These are phyloP conservation scores for Latheticus oryzae DNA, from an alignment of 2,888 invertebrate species.

Conservation along the genomic window DNA sequence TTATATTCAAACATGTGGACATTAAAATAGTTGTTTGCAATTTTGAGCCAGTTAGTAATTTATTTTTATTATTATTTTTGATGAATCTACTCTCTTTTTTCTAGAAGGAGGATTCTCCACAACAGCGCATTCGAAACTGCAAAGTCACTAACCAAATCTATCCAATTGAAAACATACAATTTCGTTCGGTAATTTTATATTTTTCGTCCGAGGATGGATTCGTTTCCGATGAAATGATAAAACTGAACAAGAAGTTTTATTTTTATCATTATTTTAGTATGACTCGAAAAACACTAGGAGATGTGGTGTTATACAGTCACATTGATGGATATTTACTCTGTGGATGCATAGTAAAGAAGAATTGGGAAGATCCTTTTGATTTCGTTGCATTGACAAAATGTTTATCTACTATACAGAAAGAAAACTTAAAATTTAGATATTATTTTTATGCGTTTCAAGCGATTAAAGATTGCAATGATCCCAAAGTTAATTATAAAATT, in stretches of 20 bases:
- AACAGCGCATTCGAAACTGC: slow-evolving; percentile 44
- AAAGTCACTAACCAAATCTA: slow-evolving; percentile 48
- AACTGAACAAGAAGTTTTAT: slow-evolving; percentile 55
- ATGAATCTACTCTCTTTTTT: too few species aligned
- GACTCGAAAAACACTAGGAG: slow-evolving; percentile 50
- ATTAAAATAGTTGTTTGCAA: slow-evolving; percentile 69
- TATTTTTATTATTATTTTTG: too few species aligned
- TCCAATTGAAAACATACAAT: slow-evolving; percentile 54
- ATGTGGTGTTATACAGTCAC: slow-evolving; percentile 48
- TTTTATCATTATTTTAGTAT: slow-evolving; percentile 51
- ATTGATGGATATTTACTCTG: slow-evolving; percentile 49
- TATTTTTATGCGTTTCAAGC: slow-evolving; percentile 26
- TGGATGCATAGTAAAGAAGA: slow-evolving; percentile 53
- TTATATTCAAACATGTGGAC: slow-evolving; percentile 67
- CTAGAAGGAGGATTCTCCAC: slow-evolving; percentile 15
- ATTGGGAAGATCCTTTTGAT: slow-evolving; percentile 40
- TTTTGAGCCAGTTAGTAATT: slow-evolving; percentile 60
- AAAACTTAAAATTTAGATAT: slow-evolving; percentile 12
- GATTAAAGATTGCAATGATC: slow-evolving; percentile 7
- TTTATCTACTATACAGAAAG: slow-evolving; percentile 8
- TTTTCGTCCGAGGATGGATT: slow-evolving; percentile 55
- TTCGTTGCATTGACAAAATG: slow-evolving; percentile 45
- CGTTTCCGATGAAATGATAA: slow-evolving; percentile 52
- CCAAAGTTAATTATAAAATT: slow-evolving; percentile 15
- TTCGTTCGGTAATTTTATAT: slow-evolving; percentile 58